These are phyloP conservation scores for Microtus ochrogaster DNA, from an alignment of 2,113 vertebrate genomes.

Conservation along the genomic window DNA sequence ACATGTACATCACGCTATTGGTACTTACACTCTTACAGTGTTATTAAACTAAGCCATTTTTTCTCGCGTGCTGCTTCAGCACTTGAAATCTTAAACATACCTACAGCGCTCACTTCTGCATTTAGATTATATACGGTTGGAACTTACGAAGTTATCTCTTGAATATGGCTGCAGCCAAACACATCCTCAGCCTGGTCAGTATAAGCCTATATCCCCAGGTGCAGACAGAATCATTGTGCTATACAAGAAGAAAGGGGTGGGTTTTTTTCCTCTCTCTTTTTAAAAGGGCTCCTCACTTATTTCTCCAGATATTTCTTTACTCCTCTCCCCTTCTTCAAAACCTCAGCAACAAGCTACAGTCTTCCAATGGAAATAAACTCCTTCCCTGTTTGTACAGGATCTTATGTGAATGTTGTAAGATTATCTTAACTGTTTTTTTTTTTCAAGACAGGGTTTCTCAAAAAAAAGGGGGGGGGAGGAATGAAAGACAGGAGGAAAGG, in stretches of 20 bases:
- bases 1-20: constrained; percentile 3
- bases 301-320: background rate
- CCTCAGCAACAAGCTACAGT: background rate
- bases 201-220: background rate
- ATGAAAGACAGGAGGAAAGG: no score
- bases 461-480: background rate
- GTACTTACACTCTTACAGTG: constrained; percentile 44
- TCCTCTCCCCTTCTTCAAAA: background rate
- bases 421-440: background rate
- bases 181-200: background rate
- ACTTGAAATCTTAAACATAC: background rate
- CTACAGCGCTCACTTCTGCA: background rate
- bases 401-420: background rate
- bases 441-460: no score
- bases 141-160: constrained; percentile 4
- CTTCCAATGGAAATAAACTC: background rate
- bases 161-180: background rate
- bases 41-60: constrained; percentile 38
- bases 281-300: background rate
- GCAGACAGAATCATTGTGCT: background rate
- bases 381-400: background rate
- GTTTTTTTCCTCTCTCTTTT: background rate
- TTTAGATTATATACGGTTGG: background rate
- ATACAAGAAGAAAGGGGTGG: background rate
- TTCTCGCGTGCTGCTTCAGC: background rate